These are phyloP conservation scores for Pelodiscus sinensis DNA, from an alignment of 2,113 vertebrate genomes.

Conservation along the genomic window DNA sequence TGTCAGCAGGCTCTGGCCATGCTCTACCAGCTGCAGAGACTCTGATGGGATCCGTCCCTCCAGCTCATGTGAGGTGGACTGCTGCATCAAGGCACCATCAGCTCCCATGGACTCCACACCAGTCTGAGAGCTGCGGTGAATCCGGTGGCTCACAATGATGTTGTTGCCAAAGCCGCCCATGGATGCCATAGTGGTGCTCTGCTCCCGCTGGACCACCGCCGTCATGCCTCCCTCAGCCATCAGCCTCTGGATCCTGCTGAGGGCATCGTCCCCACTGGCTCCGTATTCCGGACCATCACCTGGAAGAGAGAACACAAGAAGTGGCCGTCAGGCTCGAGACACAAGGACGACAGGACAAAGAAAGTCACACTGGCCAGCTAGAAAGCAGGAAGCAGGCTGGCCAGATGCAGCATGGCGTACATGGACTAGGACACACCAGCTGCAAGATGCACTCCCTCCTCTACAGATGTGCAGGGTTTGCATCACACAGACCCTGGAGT, in stretches of 20 bases:
- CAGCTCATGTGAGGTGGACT: slow-evolving; percentile 74
- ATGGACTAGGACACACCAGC: accelerated
- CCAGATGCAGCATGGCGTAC: accelerated
- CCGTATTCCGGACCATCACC: slow-evolving; percentile 85
- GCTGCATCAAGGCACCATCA: slow-evolving; percentile 71
- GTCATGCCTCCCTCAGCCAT: slow-evolving; percentile 98
- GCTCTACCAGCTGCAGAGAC: slow-evolving; percentile 72
- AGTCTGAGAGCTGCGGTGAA: slow-evolving; percentile 97
- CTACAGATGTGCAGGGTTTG: neutral
- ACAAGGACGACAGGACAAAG: neutral
- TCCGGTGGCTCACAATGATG: slow-evolving; percentile 98
- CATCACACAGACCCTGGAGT: neutral
- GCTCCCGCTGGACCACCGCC: slow-evolving; percentile 95
- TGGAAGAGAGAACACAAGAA: slow-evolving; percentile 65
- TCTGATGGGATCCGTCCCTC: slow-evolving; percentile 64
- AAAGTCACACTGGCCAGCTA: neutral
- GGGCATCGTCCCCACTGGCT: slow-evolving; percentile 87
- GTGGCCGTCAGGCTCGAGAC: neutral
- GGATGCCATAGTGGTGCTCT: slow-evolving; percentile 98
- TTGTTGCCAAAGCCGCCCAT: slow-evolving; percentile 99
- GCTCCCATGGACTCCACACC: slow-evolving; percentile 71
- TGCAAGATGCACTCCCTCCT: neutral
- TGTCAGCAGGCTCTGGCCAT: slow-evolving; percentile 70
- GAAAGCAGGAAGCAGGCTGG: neutral
- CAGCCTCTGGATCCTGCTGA: slow-evolving; percentile 93